A percentile compares a stretch with the other conserved stretches of the same genome.
Conservation (phyloP, 2,888 invertebrate species). For the Melinopterus prodromus region DNA sequence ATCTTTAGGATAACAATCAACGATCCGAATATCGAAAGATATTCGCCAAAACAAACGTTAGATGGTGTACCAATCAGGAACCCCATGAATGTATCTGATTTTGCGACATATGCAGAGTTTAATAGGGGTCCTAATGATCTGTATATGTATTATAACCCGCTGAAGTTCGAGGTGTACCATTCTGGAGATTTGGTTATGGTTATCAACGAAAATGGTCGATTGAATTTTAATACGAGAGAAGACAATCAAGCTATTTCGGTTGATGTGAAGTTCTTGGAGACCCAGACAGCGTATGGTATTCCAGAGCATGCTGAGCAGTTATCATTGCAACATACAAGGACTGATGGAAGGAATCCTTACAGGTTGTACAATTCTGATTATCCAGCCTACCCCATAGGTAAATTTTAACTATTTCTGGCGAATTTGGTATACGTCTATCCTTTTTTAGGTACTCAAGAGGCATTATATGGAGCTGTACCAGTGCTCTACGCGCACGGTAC, state of each 20-base stretch:
- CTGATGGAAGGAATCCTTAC: conserved; percentile 81
- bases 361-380: conserved; percentile 94
- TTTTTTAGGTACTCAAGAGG: conserved; percentile 79
- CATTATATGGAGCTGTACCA: conserved; percentile 92
- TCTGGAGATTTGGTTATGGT: conserved; percentile 74
- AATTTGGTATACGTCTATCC: too few species aligned
- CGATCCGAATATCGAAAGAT: conserved; percentile 22
- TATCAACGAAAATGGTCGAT: conserved; percentile 52
- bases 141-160: conserved; percentile 74
- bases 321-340: conserved; percentile 79
- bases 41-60: conserved; percentile 27
- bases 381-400: conserved; percentile 86
- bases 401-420: too few species aligned
- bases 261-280: conserved; percentile 89
- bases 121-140: conserved; percentile 65
- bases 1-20: conserved; percentile 35
- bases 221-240: conserved; percentile 59
- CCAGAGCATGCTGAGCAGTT: conserved; percentile 95
- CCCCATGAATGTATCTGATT: not conserved
- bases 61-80: conserved; percentile 27
- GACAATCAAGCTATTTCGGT: conserved; percentile 88
- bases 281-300: conserved; percentile 89
- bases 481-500: conserved; percentile 79
- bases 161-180: conserved; percentile 80
- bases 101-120: conserved; percentile 53